Conservation (phyloP, 1,140 invertebrate species). For the Battus philenor region DNA sequence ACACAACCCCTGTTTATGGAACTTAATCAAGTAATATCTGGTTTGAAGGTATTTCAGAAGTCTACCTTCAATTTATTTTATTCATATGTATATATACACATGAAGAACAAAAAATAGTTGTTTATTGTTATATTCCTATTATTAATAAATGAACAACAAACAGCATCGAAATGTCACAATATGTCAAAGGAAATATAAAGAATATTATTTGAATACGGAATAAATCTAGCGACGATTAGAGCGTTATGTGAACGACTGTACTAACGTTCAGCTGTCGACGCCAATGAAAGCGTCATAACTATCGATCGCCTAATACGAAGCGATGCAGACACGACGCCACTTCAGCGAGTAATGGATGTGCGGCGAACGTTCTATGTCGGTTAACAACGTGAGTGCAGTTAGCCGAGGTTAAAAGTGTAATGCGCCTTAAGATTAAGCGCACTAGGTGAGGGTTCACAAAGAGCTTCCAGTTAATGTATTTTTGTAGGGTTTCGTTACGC, state of each 20-base stretch:
- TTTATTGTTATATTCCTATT: too few relatives aligned
- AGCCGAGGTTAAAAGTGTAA: conserved; percentile 14
- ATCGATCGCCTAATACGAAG: conserved; percentile 25
- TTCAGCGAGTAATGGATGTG: conserved; percentile 32
- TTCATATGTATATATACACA: too few relatives aligned
- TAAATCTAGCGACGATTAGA: conserved; percentile 7
- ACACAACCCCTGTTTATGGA: too few relatives aligned
- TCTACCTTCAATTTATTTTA: too few relatives aligned
- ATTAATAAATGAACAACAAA: too few relatives aligned
- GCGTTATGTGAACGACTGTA: conserved; percentile 12
- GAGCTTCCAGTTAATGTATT: conserved; percentile 12
- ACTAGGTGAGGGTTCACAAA: conserved; percentile 8
- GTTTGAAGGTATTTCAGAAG: too few relatives aligned
- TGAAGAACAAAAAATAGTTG: too few relatives aligned
- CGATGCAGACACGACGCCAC: conserved; percentile 29
- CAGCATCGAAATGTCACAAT: too few relatives aligned
- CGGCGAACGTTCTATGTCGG: conserved; percentile 12
- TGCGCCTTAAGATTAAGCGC: conserved; percentile 13
- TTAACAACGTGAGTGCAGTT: conserved; percentile 18
- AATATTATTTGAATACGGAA: conserved; percentile 6
- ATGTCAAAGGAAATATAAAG: conserved; percentile 8
- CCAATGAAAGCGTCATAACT: conserved; percentile 28
- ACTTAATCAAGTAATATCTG: too few relatives aligned
- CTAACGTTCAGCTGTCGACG: conserved; percentile 10
- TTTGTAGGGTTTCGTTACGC: conserved; percentile 10